Percentiles rank a stretch among this genome's conserved stretches.
phyloP scores from a whole-genome alignment of 1,140 invertebrate species.

The Pinna nobilis region DNA sequence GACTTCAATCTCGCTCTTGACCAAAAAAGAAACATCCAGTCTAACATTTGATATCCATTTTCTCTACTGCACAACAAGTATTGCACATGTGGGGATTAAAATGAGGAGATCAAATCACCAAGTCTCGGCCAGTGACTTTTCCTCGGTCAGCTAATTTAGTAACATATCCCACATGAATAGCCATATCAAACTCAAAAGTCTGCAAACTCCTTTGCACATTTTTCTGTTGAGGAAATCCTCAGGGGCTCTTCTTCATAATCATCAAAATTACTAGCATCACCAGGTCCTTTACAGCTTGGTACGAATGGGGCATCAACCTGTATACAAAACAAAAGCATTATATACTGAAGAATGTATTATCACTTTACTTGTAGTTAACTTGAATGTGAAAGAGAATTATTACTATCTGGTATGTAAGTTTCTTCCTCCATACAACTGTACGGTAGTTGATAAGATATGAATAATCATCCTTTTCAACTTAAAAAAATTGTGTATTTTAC shows the following conservation, averaged over 20 bases:
- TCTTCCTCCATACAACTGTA: too few relatives aligned
- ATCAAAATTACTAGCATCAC: constrained; percentile 79
- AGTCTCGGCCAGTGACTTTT: constrained; percentile 7
- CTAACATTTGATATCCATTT: background rate
- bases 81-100: constrained; percentile 46
- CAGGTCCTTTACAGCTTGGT: constrained; percentile 77
- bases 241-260: constrained; percentile 78
- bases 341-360: too few relatives aligned
- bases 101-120: constrained; percentile 29
- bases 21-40: too few relatives aligned
- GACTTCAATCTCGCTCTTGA: too few relatives aligned
- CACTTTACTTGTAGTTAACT: too few relatives aligned
- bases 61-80: constrained; percentile 30
- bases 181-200: constrained; percentile 76
- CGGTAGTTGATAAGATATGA: too few relatives aligned
- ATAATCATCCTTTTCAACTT: too few relatives aligned
- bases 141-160: constrained; percentile 2
- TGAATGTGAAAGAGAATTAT: too few relatives aligned
- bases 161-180: constrained; percentile 20
- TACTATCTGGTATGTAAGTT: too few relatives aligned
- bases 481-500: too few relatives aligned
- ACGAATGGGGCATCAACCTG: constrained; percentile 78
- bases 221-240: constrained; percentile 74
- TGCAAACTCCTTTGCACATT: constrained; percentile 78
- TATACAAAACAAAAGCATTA: constrained; percentile 4